Evolutionary conservation across 2,113 vertebrate genomes (phyloP).

Genomic region (Pteruthius melanotis): DNA sequence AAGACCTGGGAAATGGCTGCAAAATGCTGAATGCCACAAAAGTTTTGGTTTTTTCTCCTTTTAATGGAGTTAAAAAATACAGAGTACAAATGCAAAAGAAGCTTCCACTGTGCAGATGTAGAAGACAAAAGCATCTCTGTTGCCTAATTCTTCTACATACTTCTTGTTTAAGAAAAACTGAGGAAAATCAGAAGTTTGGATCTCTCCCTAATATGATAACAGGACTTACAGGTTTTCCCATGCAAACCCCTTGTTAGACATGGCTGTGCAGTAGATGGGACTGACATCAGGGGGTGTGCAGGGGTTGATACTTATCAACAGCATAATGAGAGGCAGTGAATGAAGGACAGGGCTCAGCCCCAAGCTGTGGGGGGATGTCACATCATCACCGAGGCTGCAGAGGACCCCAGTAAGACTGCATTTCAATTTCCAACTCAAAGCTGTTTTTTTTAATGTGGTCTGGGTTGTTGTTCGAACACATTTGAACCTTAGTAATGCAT

Average conservation of each 20-base stretch:
- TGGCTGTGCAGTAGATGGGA: background rate
- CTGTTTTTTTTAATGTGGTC: background rate
- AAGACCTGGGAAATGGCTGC: background rate
- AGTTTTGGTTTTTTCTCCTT: background rate
- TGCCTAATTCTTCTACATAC: background rate
- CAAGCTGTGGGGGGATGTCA: background rate
- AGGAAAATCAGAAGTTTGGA: background rate
- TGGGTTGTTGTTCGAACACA: background rate
- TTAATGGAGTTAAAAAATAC: background rate
- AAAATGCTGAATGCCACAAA: background rate
- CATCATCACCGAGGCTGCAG: background rate
- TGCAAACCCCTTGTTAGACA: background rate
- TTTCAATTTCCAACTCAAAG: background rate
- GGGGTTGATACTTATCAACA: background rate
- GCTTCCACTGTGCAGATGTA: background rate
- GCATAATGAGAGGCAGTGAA: background rate
- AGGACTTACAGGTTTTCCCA: background rate
- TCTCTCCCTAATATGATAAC: background rate
- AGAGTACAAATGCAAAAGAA: background rate
- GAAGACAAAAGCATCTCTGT: background rate
- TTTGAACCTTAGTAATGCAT: background rate
- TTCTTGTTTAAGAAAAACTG: background rate
- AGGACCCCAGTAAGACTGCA: background rate
- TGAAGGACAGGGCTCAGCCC: background rate
- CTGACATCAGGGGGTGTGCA: background rate